phyloP scores from a whole-genome alignment of 2,888 invertebrate genomes.

The Diplolepis rosae region DNA sequence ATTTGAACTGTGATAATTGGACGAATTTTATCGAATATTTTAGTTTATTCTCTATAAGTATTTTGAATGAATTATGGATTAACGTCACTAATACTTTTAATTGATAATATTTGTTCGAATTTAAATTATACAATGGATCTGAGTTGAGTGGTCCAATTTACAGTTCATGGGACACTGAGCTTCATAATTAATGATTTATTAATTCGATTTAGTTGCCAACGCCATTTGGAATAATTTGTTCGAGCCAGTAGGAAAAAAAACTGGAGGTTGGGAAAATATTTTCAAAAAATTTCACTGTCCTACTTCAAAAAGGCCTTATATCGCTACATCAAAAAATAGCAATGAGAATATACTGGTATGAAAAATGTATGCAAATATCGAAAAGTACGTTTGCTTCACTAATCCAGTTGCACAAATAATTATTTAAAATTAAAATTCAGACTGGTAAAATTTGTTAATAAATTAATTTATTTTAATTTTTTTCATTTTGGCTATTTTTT shows the following conservation, averaged over 20 bases:
- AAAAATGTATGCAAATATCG: not conserved
- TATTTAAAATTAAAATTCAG: not conserved
- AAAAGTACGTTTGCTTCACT: not conserved
- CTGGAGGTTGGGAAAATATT: slow-evolving; percentile 63
- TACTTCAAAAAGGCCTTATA: slow-evolving; percentile 73
- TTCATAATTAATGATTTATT: not conserved
- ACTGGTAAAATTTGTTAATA: too few species aligned
- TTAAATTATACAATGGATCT: too few species aligned
- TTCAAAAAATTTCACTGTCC: slow-evolving; percentile 75
- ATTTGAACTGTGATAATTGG: too few species aligned
- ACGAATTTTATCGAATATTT: too few species aligned
- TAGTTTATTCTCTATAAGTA: too few species aligned
- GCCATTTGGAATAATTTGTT: slow-evolving; percentile 79
- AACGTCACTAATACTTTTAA: too few species aligned
- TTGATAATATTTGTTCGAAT: too few species aligned
- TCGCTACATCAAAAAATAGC: slow-evolving; percentile 60
- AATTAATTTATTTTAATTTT: too few species aligned
- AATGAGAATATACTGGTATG: not conserved
- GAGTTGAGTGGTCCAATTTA: not conserved
- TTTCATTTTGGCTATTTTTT: not conserved
- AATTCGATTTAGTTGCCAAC: slow-evolving; percentile 74
- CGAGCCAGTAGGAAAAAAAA: slow-evolving; percentile 76
- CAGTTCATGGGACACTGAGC: not conserved
- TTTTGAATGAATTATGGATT: too few species aligned
- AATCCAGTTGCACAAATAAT: too few species aligned